Conservation (phyloP, 2,113 vertebrate species). For the Odocoileus virginianus region DNA sequence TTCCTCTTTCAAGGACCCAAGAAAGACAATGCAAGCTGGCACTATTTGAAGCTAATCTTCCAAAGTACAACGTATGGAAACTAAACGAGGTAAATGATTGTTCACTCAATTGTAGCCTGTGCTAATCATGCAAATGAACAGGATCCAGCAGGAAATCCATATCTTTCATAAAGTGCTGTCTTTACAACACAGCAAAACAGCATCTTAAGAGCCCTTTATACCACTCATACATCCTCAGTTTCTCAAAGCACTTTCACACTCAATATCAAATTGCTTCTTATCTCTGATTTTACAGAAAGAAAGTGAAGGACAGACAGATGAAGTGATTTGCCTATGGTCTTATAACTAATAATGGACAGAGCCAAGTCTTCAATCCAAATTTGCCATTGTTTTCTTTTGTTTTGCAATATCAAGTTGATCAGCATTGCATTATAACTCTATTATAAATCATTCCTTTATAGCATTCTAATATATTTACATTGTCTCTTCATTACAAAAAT, state of each 20-base stretch:
- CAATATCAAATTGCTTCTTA: neutral
- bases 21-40: neutral
- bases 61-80: neutral
- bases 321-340: neutral
- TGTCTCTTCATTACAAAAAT: neutral
- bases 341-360: neutral
- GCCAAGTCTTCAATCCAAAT: neutral
- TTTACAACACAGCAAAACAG: neutral
- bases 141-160: neutral
- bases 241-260: neutral
- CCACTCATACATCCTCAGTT: neutral
- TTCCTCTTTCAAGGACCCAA: neutral
- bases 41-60: neutral
- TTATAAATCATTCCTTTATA: neutral
- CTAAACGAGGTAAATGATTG: neutral
- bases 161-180: neutral
- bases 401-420: neutral
- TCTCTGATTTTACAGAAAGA: neutral
- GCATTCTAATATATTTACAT: neutral
- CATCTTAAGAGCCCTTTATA: neutral
- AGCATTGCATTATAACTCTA: neutral
- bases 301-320: neutral
- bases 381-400: neutral
- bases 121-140: neutral
- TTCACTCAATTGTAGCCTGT: neutral